Evolutionary conservation across 2,113 vertebrate genomes (phyloP), one percentile per base, ranked within the genome.

Genomic region (Sylvia atricapilla): DNA sequence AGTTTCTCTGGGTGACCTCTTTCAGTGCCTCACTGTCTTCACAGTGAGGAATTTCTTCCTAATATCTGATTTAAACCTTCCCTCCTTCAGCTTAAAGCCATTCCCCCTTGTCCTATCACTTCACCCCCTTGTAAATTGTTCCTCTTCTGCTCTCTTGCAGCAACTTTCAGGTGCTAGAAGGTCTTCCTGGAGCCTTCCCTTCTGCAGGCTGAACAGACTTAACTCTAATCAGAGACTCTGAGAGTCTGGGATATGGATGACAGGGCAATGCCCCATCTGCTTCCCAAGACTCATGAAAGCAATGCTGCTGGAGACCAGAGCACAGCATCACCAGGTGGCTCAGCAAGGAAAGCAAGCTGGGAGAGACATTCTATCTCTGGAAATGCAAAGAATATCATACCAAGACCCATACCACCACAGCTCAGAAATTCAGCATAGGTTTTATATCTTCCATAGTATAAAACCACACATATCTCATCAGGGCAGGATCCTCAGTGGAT

Each of bases 271-370:
- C 23, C 47, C 33, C 79, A 4, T 39, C 37, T 13, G 2, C 46
- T 58, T 70, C 33, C 68, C 39, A n/a, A 56, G 1, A 8, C 11
- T 69, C 3, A 4, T 6, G 7, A 0, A 1, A 68, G 49, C n/a
- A 46, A 55, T 24, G 2, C 20, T 72, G 23, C 25, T 83, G 81
- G 24, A 41, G 44, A 72, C 33, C 21, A 39, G 66, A 79, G 44
- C 31, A 33, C 30, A 87, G 8, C 35, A 50, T 88, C 49, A 39
- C 33, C 58, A 30, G 74, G 27, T 20, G 37, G 15, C 58, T 60
- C 58, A 63, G n/a, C 22, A 44, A 15, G 15, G 74, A 89, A 44
- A 53, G 9, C 35, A 55, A 76, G 21, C 33, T 72, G 62, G 35
- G 27, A 79, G 46, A 64, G 43, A 68, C 4, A 6, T 11, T 11